A percentile compares a stretch with the other conserved stretches of the same genome.
These are phyloP conservation scores for Sciaenops ocellatus DNA, from an alignment of 2,797 vertebrate species.

Conservation along the genomic window DNA sequence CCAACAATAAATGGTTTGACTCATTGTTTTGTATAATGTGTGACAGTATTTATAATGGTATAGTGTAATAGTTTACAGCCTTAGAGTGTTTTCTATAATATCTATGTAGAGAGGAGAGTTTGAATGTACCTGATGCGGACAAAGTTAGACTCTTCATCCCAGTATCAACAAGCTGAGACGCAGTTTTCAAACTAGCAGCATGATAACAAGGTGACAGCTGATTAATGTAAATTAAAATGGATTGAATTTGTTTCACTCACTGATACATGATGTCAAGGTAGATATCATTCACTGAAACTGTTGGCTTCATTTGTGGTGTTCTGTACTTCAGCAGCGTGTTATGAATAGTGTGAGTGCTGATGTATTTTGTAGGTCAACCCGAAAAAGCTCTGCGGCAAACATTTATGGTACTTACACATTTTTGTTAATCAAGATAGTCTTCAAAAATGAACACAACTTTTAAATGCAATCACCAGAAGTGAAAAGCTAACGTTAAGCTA, in stretches of 20 bases:
- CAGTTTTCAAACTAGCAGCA: conserved; percentile 3
- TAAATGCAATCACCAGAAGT: no score
- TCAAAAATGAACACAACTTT: no score
- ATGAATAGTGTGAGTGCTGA: no score
- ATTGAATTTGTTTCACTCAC: conserved; percentile 6
- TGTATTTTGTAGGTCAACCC: no score
- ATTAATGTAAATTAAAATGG: background rate
- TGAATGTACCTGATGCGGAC: background rate
- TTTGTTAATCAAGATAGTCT: no score
- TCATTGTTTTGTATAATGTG: background rate
- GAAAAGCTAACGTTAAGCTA: no score
- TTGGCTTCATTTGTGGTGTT: conserved; percentile 7
- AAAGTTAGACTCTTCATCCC: background rate
- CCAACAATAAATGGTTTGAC: background rate
- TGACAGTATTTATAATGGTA: background rate
- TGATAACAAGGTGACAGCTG: background rate
- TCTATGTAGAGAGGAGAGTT: background rate
- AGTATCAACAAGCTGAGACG: background rate
- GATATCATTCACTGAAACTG: conserved; percentile 2
- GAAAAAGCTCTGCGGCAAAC: no score
- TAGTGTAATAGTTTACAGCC: background rate
- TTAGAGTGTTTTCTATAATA: background rate
- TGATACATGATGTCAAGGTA: background rate
- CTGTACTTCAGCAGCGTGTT: background rate
- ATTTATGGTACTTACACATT: no score